These are phyloP conservation scores for Eilema caniola DNA, from an alignment of 2,888 invertebrate genomes.

Conservation along the genomic window DNA sequence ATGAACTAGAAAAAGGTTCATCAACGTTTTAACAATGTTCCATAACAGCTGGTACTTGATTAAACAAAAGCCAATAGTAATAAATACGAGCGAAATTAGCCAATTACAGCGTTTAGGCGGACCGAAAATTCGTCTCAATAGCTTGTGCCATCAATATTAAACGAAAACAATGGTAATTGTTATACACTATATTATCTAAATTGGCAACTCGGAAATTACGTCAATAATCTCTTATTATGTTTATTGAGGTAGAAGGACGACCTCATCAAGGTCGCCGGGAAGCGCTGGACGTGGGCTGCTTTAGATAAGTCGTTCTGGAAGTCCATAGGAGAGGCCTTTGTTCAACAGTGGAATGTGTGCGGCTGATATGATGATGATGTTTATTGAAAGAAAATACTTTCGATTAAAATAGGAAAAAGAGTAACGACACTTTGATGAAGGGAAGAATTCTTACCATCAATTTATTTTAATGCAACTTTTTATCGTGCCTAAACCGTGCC, in stretches of 20 bases:
- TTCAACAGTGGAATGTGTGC: too few species aligned
- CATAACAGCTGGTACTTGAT: conserved; percentile 42
- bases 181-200: conserved; percentile 20
- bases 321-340: too few species aligned
- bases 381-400: conserved; percentile 21
- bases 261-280: too few species aligned
- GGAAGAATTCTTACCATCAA: too few species aligned
- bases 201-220: conserved; percentile 23
- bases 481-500: not conserved
- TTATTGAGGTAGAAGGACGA: too few species aligned
- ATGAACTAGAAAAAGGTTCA: conserved; percentile 33
- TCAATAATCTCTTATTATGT: conserved; percentile 29
- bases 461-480: not conserved
- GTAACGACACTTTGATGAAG: not conserved
- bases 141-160: conserved; percentile 41
- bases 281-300: too few species aligned
- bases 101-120: conserved; percentile 56
- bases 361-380: too few species aligned
- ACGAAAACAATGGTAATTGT: conserved; percentile 33
- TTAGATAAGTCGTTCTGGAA: too few species aligned
- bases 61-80: conserved; percentile 52
- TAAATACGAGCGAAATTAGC: conserved; percentile 56
- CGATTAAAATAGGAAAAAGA: too few species aligned
- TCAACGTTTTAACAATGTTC: conserved; percentile 38
- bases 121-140: conserved; percentile 44